Evolutionary conservation across 2,888 invertebrate genomes (phyloP).

Genomic region (Rhingia rostrata): DNA sequence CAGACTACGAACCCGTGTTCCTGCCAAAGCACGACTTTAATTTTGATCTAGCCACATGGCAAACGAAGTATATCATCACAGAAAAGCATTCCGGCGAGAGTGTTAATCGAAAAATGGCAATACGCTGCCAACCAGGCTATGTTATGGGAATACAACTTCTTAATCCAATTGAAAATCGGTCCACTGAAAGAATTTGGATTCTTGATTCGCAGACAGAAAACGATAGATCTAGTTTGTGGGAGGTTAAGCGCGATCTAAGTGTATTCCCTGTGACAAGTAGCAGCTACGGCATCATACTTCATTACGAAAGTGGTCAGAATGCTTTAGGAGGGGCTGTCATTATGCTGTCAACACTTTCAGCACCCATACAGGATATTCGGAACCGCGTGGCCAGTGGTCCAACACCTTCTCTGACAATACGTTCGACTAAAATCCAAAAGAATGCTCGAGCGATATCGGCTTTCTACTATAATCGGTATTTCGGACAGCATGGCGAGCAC

Average conservation of each 20-base stretch:
- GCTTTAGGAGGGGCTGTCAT: conserved; percentile 93
- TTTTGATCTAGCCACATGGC: conserved; percentile 87
- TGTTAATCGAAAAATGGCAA: conserved; percentile 85
- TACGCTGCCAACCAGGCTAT: conserved; percentile 90
- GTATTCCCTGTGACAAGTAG: conserved; percentile 95
- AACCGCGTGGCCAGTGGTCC: conserved; percentile 91
- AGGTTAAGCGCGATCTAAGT: conserved; percentile 91
- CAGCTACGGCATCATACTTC: conserved; percentile 90
- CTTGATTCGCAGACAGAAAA: conserved; percentile 89
- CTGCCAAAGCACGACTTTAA: conserved; percentile 87
- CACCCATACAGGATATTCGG: conserved; percentile 88
- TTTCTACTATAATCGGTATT: conserved; percentile 93
- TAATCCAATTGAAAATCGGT: conserved; percentile 94
- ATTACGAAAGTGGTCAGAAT: conserved; percentile 90
- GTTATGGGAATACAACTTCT: conserved; percentile 94
- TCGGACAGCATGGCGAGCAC: conserved; percentile 93
- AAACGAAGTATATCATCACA: conserved; percentile 92
- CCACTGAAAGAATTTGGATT: conserved; percentile 92
- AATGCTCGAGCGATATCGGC: conserved; percentile 92
- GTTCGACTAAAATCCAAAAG: conserved; percentile 89
- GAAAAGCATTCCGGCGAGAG: conserved; percentile 86
- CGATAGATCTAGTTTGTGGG: conserved; percentile 88
- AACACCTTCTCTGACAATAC: conserved; percentile 89
- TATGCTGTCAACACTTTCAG: conserved; percentile 88
- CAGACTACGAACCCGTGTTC: conserved; percentile 89